phyloP scores from a whole-genome alignment of 2,797 vertebrate species.

The Hafferia zeledoni region DNA sequence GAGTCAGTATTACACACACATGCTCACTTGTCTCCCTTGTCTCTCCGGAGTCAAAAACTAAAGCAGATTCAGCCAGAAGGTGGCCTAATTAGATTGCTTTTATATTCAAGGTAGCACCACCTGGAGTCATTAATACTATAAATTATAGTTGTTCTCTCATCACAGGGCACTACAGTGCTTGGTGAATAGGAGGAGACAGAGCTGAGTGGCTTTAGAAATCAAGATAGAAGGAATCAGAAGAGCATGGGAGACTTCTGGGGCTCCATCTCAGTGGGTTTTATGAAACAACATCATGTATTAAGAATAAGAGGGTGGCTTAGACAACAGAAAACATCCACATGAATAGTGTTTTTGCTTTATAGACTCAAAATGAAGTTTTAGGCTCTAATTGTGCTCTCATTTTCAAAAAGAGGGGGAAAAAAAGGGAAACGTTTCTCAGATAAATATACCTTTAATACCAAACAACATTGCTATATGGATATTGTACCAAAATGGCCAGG shows the following conservation, averaged over 20 bases:
- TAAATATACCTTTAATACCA: background rate
- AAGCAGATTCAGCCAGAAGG: slow-evolving; percentile 63
- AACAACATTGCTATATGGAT: background rate
- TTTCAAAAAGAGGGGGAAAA: background rate
- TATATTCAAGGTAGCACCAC: slow-evolving; percentile 56
- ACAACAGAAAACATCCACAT: background rate
- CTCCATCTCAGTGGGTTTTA: background rate
- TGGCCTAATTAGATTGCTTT: slow-evolving; percentile 71
- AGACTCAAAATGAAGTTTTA: background rate
- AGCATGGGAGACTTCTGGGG: background rate
- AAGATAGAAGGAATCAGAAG: background rate
- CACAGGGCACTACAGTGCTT: background rate
- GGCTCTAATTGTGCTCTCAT: background rate
- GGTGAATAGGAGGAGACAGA: background rate
- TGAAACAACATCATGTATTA: background rate
- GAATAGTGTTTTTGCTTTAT: background rate
- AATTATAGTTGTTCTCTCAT: background rate
- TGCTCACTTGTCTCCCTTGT: background rate
- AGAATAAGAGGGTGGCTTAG: background rate
- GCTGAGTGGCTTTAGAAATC: background rate
- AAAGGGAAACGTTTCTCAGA: background rate
- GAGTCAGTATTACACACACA: background rate
- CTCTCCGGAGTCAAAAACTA: slow-evolving; percentile 15
- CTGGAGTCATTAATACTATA: background rate
- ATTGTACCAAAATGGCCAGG: background rate